These are phyloP conservation scores for Neelides folsomi DNA, from an alignment of 2,888 invertebrate species.

Conservation along the genomic window DNA sequence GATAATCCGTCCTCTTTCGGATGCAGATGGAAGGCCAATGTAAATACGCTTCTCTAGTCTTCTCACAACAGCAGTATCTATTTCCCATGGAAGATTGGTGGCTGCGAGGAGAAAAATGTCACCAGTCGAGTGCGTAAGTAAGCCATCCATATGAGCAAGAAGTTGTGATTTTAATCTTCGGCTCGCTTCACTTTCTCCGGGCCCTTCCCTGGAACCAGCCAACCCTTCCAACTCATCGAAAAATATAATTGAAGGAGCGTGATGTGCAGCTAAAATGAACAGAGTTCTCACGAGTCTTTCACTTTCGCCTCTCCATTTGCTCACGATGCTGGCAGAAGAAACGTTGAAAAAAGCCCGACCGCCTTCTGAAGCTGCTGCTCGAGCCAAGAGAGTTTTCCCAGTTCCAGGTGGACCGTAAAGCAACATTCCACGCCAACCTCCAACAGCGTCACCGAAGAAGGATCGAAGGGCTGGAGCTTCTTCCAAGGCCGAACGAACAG, in stretches of 20 bases:
- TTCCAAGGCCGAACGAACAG: background rate
- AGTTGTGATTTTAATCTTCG: constrained; percentile 77
- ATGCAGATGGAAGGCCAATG: constrained; percentile 56
- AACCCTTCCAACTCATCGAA: constrained; percentile 83
- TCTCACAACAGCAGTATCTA: constrained; percentile 72
- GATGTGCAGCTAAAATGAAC: constrained; percentile 70
- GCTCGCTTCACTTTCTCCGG: constrained; percentile 70
- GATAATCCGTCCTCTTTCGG: constrained; percentile 50
- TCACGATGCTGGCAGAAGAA: constrained; percentile 69
- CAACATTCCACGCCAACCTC: constrained; percentile 72
- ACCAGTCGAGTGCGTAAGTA: constrained; percentile 41
- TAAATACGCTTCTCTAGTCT: constrained; percentile 73
- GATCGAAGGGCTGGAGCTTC: constrained; percentile 43
- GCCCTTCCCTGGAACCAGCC: constrained; percentile 45
- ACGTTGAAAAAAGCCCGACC: constrained; percentile 73
- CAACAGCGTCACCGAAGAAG: constrained; percentile 52
- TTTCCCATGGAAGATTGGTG: constrained; percentile 83
- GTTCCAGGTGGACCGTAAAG: constrained; percentile 43
- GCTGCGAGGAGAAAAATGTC: constrained; percentile 68
- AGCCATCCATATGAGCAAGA: constrained; percentile 69
- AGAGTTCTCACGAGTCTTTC: constrained; percentile 80
- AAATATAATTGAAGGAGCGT: constrained; percentile 78
- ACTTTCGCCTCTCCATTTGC: constrained; percentile 90
- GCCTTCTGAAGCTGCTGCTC: constrained; percentile 70
- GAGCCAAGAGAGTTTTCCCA: constrained; percentile 73